Evolutionary conservation across 1,140 invertebrate species (phyloP), one percentile per base, ranked within the genome.

Genomic region (Papilio polytes): DNA sequence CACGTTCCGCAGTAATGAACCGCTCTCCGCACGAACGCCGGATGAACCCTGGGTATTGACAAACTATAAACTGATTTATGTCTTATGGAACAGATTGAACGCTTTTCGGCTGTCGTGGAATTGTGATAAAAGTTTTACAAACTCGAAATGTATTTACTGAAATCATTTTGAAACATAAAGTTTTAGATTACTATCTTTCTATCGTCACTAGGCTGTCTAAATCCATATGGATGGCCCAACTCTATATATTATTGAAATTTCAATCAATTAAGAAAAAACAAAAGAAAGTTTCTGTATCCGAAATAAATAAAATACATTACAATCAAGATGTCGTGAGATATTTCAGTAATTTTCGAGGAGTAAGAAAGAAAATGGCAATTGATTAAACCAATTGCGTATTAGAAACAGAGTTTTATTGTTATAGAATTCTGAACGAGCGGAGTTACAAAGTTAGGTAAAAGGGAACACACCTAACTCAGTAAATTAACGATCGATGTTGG

Each of bases 41-140:
- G 36, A 8, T 41, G 36, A 41, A n/a, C 13, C 63, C 15, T 12
- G 22, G 1, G 63, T 70, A 70, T 66, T 66, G 63, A 66, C 63
- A 70, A 70, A 70, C 63, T 70, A 70, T 70, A 70, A 70, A 70
- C 63, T 36, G 63, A 70, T 70, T 70, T 66, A 66, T 66, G 63
- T 66, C 63, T 18, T 18, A 31, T 3, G 9, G 63, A 70, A 70
- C 22, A 70, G 12, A 70, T 70, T 13, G 63, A 66, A 36, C 12
- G 22, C 26, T 66, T 66, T 66, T 66, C 26, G 63, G 12, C 0
- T 0, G 63, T 66, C 4, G 3, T 66, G 22, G 31, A 66, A 31
- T 66, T 66, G 13, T 66, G 31, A 66, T 36, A 66, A 66, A 6
- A 31, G 63, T 26, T 26, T 4, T 13, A 10, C 59, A 2, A 26